These are phyloP conservation scores for Esox niger DNA, from an alignment of 2,113 vertebrate genomes.

Conservation along the genomic window DNA sequence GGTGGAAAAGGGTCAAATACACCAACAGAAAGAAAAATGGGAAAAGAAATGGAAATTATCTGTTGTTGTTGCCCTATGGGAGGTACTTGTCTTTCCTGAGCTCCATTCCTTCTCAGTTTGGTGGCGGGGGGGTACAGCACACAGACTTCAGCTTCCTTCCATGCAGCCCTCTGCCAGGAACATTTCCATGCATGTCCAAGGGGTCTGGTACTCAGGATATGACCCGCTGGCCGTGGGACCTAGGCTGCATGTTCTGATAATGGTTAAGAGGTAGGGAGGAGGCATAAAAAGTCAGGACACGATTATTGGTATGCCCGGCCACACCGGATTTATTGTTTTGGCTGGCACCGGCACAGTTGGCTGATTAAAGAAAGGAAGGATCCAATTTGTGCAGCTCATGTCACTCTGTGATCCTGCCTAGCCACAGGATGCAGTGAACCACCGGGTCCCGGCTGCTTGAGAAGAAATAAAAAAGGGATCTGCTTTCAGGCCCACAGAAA, in stretches of 20 bases:
- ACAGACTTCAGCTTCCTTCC: not conserved
- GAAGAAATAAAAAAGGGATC: conserved; percentile 42
- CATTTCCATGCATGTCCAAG: conserved; percentile 8
- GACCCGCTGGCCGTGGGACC: not conserved
- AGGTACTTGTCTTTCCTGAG: not conserved
- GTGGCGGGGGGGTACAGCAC: not conserved
- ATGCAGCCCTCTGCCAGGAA: conserved; percentile 14
- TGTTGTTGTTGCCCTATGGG: not conserved
- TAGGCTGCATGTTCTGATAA: conserved; percentile 34
- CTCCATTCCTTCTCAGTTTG: not conserved
- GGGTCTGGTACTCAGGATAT: conserved; percentile 14
- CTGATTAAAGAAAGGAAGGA: conserved; percentile 56
- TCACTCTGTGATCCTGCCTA: conserved; percentile 45
- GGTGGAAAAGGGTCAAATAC: not conserved
- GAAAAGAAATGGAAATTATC: too few species aligned
- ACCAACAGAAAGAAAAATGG: not conserved
- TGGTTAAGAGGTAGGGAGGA: conserved; percentile 11
- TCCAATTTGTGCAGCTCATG: conserved; percentile 55
- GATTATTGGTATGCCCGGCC: conserved; percentile 52
- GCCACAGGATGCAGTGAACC: conserved; percentile 37
- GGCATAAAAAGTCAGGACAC: conserved; percentile 2
- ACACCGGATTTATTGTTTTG: conserved; percentile 53
- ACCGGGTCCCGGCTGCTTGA: not conserved
- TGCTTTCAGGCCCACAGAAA: not conserved
- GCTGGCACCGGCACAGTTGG: conserved; percentile 64